phyloP scores from a whole-genome alignment of 1,140 invertebrate genomes.

The Leptinotarsa undecemlineata region DNA sequence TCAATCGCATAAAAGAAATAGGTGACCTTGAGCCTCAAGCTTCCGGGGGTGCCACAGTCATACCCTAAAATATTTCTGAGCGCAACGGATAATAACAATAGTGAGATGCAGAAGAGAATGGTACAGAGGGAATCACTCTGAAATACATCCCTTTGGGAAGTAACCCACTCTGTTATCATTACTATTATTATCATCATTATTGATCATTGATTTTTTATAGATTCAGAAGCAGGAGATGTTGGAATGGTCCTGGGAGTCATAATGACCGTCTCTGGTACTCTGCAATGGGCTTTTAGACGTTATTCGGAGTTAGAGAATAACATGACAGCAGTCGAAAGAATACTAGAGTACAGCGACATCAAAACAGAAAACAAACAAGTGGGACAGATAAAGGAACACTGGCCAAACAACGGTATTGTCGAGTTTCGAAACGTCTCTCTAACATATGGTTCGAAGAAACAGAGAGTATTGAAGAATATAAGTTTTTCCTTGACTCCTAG shows the following conservation, averaged over 20 bases:
- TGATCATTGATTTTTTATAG: conserved; percentile 18
- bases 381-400: conserved; percentile 58
- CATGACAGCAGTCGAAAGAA: conserved; percentile 79
- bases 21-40: too few species aligned
- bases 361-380: conserved; percentile 58
- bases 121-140: too few species aligned
- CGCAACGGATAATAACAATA: too few species aligned
- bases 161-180: too few species aligned
- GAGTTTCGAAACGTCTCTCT: conserved; percentile 69
- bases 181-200: too few species aligned
- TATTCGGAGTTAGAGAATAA: conserved; percentile 70
- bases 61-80: too few species aligned
- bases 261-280: conserved; percentile 30
- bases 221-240: neutral
- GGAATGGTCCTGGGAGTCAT: conserved; percentile 26
- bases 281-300: conserved; percentile 68
- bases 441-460: conserved; percentile 62
- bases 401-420: conserved; percentile 75
- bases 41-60: too few species aligned
- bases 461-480: conserved; percentile 73
- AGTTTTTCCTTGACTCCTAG: conserved; percentile 64
- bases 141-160: too few species aligned
- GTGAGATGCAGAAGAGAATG: too few species aligned
- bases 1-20: too few species aligned
- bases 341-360: conserved; percentile 66